These are phyloP conservation scores for Atethmia centrago DNA, from an alignment of 2,888 invertebrate genomes.

Conservation along the genomic window DNA sequence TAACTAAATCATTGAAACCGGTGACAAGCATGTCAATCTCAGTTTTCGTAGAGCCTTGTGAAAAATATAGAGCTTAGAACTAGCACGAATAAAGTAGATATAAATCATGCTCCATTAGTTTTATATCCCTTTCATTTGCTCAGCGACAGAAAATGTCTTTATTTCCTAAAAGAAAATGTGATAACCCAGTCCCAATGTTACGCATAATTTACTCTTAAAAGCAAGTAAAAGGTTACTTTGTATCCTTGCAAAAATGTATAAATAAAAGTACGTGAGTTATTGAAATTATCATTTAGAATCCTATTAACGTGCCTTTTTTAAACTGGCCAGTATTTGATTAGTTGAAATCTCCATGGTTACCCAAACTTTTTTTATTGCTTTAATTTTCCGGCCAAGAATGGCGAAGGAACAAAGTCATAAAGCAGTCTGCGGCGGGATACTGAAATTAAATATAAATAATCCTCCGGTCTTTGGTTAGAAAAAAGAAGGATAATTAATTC, in stretches of 20 bases:
- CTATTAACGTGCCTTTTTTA: background rate
- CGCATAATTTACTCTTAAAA: slow-evolving; percentile 12
- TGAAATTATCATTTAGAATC: slow-evolving; percentile 11
- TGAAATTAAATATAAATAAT: slow-evolving; percentile 66
- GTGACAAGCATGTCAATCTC: slow-evolving; percentile 1
- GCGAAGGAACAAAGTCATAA: slow-evolving; percentile 58
- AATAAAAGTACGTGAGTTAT: background rate
- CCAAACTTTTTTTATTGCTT: slow-evolving; percentile 69
- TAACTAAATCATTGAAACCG: background rate
- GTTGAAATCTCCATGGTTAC: slow-evolving; percentile 46
- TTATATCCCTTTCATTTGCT: slow-evolving; percentile 50
- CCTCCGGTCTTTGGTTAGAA: slow-evolving; percentile 33
- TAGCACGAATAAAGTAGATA: slow-evolving; percentile 48
- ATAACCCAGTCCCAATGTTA: slow-evolving; percentile 5
- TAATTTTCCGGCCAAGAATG: slow-evolving; percentile 59
- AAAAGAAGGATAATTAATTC: slow-evolving; percentile 52
- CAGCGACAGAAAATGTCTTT: slow-evolving; percentile 31
- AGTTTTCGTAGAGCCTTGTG: slow-evolving; percentile 6
- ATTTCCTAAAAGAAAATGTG: slow-evolving; percentile 22
- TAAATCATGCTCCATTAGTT: slow-evolving; percentile 57
- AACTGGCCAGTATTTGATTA: slow-evolving; percentile 47
- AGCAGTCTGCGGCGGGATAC: slow-evolving; percentile 57
- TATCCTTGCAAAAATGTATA: background rate
- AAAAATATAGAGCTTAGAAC: slow-evolving; percentile 34
- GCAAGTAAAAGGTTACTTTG: background rate